Evolutionary conservation across 2,797 vertebrate genomes (phyloP).

Genomic region (Lutjanus campechanus): DNA sequence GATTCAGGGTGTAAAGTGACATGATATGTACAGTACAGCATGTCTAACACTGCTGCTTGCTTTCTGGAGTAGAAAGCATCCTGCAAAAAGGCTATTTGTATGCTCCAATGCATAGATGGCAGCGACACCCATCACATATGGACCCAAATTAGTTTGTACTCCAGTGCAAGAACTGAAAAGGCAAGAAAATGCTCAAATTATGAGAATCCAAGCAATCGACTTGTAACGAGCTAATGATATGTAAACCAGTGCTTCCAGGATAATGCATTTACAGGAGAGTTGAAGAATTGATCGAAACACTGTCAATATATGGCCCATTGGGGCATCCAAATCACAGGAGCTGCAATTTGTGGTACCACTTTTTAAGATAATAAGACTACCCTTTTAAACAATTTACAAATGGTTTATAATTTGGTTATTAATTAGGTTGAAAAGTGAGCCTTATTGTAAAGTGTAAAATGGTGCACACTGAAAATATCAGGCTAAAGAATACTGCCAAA

Average conservation of each 20-base stretch:
- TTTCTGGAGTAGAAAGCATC: not conserved
- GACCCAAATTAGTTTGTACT: constrained; percentile 9
- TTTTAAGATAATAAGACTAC: too few relatives aligned
- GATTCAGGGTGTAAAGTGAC: not conserved
- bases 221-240: not conserved
- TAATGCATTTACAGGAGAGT: not conserved
- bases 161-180: not conserved
- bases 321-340: too few relatives aligned
- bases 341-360: too few relatives aligned
- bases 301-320: too few relatives aligned
- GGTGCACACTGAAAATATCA: too few relatives aligned
- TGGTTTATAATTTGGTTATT: too few relatives aligned
- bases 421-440: too few relatives aligned
- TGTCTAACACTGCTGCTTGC: not conserved
- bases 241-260: not conserved
- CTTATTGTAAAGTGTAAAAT: too few relatives aligned
- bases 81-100: not conserved
- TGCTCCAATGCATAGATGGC: not conserved
- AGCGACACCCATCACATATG: constrained; percentile 3
- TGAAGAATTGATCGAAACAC: too few relatives aligned
- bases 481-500: too few relatives aligned
- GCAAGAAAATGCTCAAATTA: not conserved
- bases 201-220: not conserved
- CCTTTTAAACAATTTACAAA: too few relatives aligned
- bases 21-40: not conserved